Conservation (phyloP, 64 coral and sea anemone species). For the Cladopsammia gracilis region DNA sequence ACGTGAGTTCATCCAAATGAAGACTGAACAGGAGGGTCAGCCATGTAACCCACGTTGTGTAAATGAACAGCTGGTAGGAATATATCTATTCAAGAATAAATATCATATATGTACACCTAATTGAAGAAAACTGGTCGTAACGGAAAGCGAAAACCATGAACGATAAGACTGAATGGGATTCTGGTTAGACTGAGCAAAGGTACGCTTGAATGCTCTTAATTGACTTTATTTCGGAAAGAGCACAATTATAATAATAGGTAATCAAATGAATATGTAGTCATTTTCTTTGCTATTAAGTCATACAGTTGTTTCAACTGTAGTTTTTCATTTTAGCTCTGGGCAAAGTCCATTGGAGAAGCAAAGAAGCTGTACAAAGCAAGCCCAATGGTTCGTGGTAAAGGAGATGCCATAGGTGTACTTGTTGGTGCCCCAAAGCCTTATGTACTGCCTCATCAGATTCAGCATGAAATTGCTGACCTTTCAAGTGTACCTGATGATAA, state of each 20-base stretch:
- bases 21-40: too few relatives aligned
- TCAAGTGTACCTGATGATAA: constrained; percentile 22
- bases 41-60: constrained; percentile 37
- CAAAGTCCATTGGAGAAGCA: constrained; percentile 59
- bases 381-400: constrained; percentile 38
- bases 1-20: too few relatives aligned
- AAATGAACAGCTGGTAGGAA: constrained; percentile 45
- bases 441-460: constrained; percentile 34
- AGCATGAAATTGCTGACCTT: constrained; percentile 16
- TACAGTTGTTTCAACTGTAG: too few relatives aligned
- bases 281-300: background rate
- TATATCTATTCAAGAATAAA: background rate
- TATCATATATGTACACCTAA: background rate
- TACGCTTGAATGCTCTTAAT: too few relatives aligned
- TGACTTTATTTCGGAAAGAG: too few relatives aligned
- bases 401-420: constrained; percentile 46
- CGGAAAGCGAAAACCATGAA: too few relatives aligned
- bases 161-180: too few relatives aligned
- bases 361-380: constrained; percentile 52
- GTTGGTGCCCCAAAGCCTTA: constrained; percentile 63
- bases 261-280: constrained; percentile 30
- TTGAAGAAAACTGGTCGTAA: too few relatives aligned
- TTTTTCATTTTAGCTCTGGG: constrained; percentile 31
- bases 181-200: too few relatives aligned
- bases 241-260: too few relatives aligned